Evolutionary conservation across 2,113 vertebrate genomes (phyloP).

Genomic region (Onychostoma macrolepis): DNA sequence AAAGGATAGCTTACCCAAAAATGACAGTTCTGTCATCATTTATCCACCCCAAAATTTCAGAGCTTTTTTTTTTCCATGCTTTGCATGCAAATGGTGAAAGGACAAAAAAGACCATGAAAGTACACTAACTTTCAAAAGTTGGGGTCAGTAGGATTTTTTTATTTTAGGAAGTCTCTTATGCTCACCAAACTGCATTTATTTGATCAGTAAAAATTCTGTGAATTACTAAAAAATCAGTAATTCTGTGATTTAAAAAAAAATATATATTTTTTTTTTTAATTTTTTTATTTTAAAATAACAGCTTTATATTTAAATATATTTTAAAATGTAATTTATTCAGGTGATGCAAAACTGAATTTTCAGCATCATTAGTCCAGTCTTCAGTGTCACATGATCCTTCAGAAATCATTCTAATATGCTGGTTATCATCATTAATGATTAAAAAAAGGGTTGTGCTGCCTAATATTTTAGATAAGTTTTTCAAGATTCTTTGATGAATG

Average conservation of each 20-base stretch:
- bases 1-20: not conserved
- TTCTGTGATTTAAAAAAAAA: no score
- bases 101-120: not conserved
- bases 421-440: not conserved
- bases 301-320: no score
- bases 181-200: not conserved
- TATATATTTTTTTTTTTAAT: no score
- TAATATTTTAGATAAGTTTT: not conserved
- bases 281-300: no score
- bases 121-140: not conserved
- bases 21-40: not conserved
- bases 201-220: not conserved
- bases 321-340: no score
- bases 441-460: not conserved
- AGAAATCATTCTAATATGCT: no score
- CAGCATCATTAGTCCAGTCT: no score
- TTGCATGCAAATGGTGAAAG: not conserved
- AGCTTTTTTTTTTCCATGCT: not conserved
- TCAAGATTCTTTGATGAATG: not conserved
- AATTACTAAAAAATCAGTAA: no score
- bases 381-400: no score
- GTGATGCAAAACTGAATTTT: no score
- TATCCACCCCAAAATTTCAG: not conserved
- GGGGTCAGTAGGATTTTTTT: not conserved
- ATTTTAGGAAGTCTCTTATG: not conserved